These are phyloP conservation scores for Synaphobranchus kaupii DNA, from an alignment of 2,797 vertebrate species.

Conservation along the genomic window DNA sequence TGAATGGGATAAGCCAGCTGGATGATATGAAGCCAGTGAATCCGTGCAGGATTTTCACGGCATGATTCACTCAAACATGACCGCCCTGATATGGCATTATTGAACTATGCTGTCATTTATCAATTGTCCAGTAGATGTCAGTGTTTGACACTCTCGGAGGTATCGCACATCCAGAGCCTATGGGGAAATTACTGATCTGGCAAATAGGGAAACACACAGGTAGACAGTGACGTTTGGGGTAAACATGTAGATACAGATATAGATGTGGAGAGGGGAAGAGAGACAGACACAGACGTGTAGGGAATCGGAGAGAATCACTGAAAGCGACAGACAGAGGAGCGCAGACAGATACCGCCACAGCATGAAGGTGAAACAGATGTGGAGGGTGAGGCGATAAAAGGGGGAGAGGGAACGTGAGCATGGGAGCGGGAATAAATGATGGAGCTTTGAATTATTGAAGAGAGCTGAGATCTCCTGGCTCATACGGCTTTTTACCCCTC, in stretches of 20 bases:
- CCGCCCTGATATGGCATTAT: neutral
- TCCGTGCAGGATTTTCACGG: neutral
- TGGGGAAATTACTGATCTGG: conserved; percentile 22
- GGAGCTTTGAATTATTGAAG: conserved; percentile 68
- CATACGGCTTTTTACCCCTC: conserved; percentile 35
- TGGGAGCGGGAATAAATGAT: conserved; percentile 17
- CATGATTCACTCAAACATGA: conserved; percentile 31
- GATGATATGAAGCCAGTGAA: conserved; percentile 11
- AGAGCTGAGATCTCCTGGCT: conserved; percentile 58
- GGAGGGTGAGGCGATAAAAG: conserved; percentile 53
- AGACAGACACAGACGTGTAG: conserved; percentile 36
- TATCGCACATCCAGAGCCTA: neutral
- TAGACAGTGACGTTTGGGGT: conserved; percentile 36
- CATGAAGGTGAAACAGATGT: conserved; percentile 39
- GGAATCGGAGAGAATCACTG: conserved; percentile 21
- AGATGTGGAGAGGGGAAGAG: neutral
- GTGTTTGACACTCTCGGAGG: conserved; percentile 44
- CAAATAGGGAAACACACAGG: conserved; percentile 7
- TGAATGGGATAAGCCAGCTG: conserved; percentile 3
- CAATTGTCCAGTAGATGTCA: conserved; percentile 65
- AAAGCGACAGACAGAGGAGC: conserved; percentile 31
- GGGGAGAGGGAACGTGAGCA: conserved; percentile 45
- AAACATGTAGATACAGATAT: conserved; percentile 10
- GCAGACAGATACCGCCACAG: conserved; percentile 34
- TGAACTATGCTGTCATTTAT: conserved; percentile 46